Percentiles rank a stretch among this genome's conserved stretches.
phyloP scores from a whole-genome alignment of 2,797 vertebrate species.

The Myiotriccus ornatus region DNA sequence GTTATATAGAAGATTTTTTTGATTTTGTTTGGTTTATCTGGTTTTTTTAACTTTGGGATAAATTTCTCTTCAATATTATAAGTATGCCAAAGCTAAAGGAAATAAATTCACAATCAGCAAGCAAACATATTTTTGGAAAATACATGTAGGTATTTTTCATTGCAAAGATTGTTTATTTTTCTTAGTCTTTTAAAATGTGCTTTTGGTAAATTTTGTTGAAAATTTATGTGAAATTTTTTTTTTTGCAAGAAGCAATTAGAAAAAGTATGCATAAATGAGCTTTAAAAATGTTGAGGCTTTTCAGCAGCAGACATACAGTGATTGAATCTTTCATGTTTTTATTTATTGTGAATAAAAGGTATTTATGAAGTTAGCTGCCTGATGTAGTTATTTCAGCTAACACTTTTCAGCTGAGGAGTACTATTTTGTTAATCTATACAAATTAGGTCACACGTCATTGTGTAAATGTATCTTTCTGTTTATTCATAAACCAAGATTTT shows the following conservation, averaged over 20 bases:
- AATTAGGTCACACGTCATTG: neutral
- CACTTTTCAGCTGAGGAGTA: neutral
- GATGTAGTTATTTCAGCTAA: neutral
- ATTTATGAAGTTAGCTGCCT: neutral
- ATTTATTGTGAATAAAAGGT: neutral
- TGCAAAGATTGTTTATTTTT: neutral
- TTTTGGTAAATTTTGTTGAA: neutral
- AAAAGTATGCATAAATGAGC: neutral
- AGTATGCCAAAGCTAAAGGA: neutral
- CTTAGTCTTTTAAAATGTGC: neutral
- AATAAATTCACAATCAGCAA: neutral
- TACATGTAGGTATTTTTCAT: neutral
- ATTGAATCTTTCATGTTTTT: neutral
- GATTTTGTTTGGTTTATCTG: neutral
- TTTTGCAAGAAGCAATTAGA: neutral
- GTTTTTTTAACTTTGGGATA: neutral
- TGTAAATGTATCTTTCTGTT: neutral
- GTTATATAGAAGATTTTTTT: neutral
- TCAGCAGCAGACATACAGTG: neutral
- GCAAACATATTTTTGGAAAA: neutral
- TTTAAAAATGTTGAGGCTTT: neutral
- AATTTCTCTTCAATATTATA: neutral
- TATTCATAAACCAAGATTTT: neutral
- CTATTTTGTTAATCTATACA: neutral
- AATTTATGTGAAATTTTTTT: neutral